These are phyloP conservation scores for Harmothoe impar DNA, from an alignment of 2,888 invertebrate genomes.

Conservation along the genomic window DNA sequence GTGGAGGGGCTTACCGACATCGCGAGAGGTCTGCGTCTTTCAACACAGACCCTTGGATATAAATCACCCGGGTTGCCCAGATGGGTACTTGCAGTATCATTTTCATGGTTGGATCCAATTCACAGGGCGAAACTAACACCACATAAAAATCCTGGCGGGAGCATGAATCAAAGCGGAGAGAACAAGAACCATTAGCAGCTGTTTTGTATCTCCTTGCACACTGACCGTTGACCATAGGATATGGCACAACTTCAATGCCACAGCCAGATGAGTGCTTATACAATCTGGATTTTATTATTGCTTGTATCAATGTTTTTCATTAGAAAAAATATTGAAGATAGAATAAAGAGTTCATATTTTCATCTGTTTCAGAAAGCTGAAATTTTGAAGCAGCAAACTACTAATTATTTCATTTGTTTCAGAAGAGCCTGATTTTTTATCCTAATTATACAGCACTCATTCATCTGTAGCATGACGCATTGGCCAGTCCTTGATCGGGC, in stretches of 20 bases:
- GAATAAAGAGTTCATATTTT: too few relatives aligned
- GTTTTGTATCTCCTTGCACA: background rate
- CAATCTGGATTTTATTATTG: too few relatives aligned
- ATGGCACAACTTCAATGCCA: background rate
- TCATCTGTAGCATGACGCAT: too few relatives aligned
- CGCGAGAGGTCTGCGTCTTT: conserved; percentile 97
- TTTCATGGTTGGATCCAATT: conserved; percentile 98
- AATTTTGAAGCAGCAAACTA: too few relatives aligned
- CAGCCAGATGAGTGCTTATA: background rate
- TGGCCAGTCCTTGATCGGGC: too few relatives aligned
- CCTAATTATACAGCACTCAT: too few relatives aligned
- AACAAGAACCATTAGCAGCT: background rate
- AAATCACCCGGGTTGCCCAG: conserved; percentile 98
- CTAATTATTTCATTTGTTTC: too few relatives aligned
- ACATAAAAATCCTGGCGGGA: conserved; percentile 89
- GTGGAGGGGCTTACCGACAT: conserved; percentile 85
- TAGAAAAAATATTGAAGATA: too few relatives aligned
- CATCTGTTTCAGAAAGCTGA: too few relatives aligned
- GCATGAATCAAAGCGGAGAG: background rate
- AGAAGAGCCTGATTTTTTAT: too few relatives aligned
- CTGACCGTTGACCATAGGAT: background rate
- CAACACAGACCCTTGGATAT: conserved; percentile 97
- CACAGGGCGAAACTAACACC: conserved; percentile 98
- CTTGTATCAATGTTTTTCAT: too few relatives aligned
- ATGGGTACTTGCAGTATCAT: conserved; percentile 98